These are phyloP conservation scores for Apocheima hispidaria DNA, from an alignment of 2,888 invertebrate genomes.

Conservation along the genomic window DNA sequence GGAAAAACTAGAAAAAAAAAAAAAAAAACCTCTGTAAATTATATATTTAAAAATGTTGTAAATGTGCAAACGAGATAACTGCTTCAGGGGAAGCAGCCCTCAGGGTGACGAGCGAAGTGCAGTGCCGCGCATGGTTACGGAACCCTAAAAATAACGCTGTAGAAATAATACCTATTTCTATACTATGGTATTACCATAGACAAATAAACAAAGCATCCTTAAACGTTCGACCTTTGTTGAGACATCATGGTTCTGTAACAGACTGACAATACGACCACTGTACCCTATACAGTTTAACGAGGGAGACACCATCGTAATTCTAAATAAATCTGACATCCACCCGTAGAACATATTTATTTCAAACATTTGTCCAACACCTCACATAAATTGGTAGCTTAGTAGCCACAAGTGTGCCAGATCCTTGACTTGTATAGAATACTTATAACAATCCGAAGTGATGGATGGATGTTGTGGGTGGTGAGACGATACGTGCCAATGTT, in stretches of 20 bases:
- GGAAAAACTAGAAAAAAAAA: too few relatives aligned
- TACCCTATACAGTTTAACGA: background rate
- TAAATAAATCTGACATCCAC: background rate
- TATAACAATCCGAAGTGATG: constrained; percentile 5
- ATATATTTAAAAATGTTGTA: too few relatives aligned
- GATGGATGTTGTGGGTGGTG: constrained; percentile 12
- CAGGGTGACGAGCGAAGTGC: too few relatives aligned
- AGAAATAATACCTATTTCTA: background rate
- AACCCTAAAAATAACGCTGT: too few relatives aligned
- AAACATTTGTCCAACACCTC: background rate
- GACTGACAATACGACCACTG: background rate
- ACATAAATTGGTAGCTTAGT: background rate
- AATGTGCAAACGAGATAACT: too few relatives aligned
- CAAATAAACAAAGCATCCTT: constrained; percentile 7
- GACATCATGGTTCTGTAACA: background rate
- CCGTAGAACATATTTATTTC: background rate
- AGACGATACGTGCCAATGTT: background rate
- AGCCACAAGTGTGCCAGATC: constrained; percentile 16
- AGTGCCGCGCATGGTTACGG: too few relatives aligned
- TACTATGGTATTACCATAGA: background rate
- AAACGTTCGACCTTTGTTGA: constrained; percentile 15
- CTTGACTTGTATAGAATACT: constrained; percentile 20
- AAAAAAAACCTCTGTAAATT: too few relatives aligned
- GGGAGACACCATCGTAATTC: background rate
- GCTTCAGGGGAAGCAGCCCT: too few relatives aligned